A percentile compares a stretch with the other conserved stretches of the same genome.
Conservation (phyloP, 2,113 vertebrate species). For the Typhlomys cinereus region DNA sequence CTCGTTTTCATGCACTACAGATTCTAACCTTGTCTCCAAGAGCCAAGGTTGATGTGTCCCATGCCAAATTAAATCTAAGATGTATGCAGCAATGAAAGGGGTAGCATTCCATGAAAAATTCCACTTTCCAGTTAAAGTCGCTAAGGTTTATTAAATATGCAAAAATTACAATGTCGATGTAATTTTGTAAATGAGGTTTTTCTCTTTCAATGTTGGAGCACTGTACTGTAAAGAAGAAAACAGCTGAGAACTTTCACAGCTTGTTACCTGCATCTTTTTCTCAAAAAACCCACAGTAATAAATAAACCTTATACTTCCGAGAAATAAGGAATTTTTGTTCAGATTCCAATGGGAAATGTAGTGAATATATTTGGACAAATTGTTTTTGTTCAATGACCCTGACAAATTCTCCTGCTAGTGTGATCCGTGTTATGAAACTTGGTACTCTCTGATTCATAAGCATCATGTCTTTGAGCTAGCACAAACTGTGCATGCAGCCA, state of each 20-base stretch:
- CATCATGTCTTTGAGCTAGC: slow-evolving; percentile 42
- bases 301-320: slow-evolving; percentile 66
- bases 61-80: slow-evolving; percentile 83
- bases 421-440: slow-evolving; percentile 60
- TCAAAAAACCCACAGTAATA: slow-evolving; percentile 41
- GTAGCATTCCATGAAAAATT: slow-evolving; percentile 83
- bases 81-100: slow-evolving; percentile 79
- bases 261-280: slow-evolving; percentile 57
- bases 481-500: background rate
- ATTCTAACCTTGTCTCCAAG: slow-evolving; percentile 81
- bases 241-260: slow-evolving; percentile 21
- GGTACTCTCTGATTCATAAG: slow-evolving; percentile 32
- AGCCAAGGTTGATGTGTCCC: slow-evolving; percentile 84
- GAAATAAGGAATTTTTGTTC: slow-evolving; percentile 70
- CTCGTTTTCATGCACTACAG: slow-evolving; percentile 80
- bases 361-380: slow-evolving; percentile 69
- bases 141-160: slow-evolving; percentile 80
- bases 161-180: slow-evolving; percentile 75
- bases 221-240: slow-evolving; percentile 53
- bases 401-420: slow-evolving; percentile 66
- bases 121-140: slow-evolving; percentile 76
- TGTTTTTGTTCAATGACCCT: slow-evolving; percentile 71
- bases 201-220: slow-evolving; percentile 44
- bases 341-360: slow-evolving; percentile 61
- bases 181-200: slow-evolving; percentile 77